Evolutionary conservation across 2,888 invertebrate genomes (phyloP), one percentile per base, ranked within the genome.

Genomic region (Nowickia ferox): DNA sequence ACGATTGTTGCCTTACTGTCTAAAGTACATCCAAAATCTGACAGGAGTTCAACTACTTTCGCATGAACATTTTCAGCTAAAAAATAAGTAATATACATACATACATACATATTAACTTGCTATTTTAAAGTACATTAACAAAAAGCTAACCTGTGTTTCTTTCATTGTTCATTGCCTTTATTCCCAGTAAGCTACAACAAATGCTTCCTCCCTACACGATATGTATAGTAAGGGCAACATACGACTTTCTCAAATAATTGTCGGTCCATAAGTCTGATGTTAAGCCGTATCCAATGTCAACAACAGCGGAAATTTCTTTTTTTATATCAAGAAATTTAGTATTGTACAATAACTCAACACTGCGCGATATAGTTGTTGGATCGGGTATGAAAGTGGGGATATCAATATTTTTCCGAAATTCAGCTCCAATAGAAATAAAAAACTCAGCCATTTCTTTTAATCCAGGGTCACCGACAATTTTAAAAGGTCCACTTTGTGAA

Each of bases 1-100:
- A 78, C 78, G 30, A 78, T 78, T 40, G 42, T 46, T 46, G 69
- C 51, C 40, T 78, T 78, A 53, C 22, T 68, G 48, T 69, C 61
- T 57, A 78, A 78, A 38, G 38, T 40, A 22, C 55, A 61, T 30
- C 63, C 78, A 40, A 78, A 78, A 6, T 78, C 71, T n/a, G 61
- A 59, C 51, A 78, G 42, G 15, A 78, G 17, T 68, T 71, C 9
- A 15, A 63, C 63, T 48, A 75, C 65, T 40, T 76, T 76, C 19
- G 42, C 13, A 55, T 76, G 53, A 10, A 65, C 19, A 9, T 76
- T 75, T 75, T 75, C 46, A 75, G 48, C 74, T 57, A 13, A 57
- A 57, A 57, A 57, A n/a, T 38, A 22, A 55, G 22, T 55, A 11
- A 51, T 55, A 55, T 57, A 38, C 30, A 38, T 22, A 57, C 30